These are phyloP conservation scores for Tapirus terrestris DNA, from an alignment of 2,113 vertebrate genomes.

Conservation along the genomic window DNA sequence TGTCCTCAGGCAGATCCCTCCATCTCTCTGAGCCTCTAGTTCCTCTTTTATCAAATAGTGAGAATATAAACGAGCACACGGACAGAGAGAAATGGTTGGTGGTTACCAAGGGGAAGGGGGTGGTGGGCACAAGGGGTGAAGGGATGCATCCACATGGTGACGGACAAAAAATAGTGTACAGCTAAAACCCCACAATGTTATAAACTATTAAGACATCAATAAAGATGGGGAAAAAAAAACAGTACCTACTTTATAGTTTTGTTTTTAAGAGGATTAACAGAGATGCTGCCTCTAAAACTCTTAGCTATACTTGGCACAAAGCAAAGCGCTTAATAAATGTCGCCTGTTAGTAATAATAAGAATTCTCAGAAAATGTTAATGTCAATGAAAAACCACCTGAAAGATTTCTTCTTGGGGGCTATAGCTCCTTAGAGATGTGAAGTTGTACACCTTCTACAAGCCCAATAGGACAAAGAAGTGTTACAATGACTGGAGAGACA, in stretches of 20 bases:
- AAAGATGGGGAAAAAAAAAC: neutral
- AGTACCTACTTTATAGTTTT: neutral
- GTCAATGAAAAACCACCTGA: neutral
- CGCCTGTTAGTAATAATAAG: neutral
- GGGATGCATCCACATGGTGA: no score
- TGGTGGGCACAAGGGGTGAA: no score
- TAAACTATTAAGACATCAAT: no score
- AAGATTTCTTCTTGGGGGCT: neutral
- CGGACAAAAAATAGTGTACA: no score
- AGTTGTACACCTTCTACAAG: neutral
- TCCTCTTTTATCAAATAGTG: neutral
- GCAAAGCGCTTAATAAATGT: neutral
- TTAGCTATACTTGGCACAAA: neutral
- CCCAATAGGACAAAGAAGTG: neutral
- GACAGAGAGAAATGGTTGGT: no score
- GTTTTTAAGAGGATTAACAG: constrained; percentile 25
- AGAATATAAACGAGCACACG: neutral
- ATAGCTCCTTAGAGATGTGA: neutral
- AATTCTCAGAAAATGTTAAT: neutral
- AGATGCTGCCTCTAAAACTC: neutral
- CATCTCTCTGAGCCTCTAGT: neutral
- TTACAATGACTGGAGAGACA: neutral
- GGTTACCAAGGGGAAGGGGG: no score
- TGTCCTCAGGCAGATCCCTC: neutral
- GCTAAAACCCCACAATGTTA: no score